Conservation (phyloP, 2,888 invertebrate genomes). For the Dryadula phaetusa region DNA sequence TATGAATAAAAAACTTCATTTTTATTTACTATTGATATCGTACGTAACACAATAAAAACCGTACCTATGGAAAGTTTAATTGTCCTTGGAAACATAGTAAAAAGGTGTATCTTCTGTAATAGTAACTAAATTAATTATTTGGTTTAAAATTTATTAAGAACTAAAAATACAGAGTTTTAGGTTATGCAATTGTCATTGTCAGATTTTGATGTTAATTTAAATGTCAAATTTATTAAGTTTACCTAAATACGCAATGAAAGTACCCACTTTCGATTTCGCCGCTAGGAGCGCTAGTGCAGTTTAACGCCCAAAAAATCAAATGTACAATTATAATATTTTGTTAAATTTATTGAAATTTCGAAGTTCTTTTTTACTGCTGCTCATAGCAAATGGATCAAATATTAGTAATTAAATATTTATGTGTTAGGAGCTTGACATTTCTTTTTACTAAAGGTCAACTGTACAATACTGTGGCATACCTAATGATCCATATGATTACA, state of each 20-base stretch:
- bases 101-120: not conserved
- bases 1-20: not conserved
- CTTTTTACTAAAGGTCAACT: too few relatives aligned
- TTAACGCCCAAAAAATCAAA: too few relatives aligned
- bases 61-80: conserved; percentile 33
- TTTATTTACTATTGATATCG: not conserved
- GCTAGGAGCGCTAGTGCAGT: not conserved
- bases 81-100: conserved; percentile 30
- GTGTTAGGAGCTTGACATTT: too few relatives aligned
- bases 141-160: not conserved
- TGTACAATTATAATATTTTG: too few relatives aligned
- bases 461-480: too few relatives aligned
- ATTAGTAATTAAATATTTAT: too few relatives aligned
- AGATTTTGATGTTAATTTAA: not conserved
- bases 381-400: too few relatives aligned
- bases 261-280: too few relatives aligned
- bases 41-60: not conserved
- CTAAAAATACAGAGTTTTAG: conserved; percentile 8
- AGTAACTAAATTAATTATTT: not conserved
- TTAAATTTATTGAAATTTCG: too few relatives aligned
- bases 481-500: too few relatives aligned
- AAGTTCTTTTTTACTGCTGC: too few relatives aligned
- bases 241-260: too few relatives aligned
- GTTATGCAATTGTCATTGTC: conserved; percentile 13
- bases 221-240: not conserved